phyloP scores from a whole-genome alignment of 2,888 invertebrate genomes.

The Eulithis prunata region DNA sequence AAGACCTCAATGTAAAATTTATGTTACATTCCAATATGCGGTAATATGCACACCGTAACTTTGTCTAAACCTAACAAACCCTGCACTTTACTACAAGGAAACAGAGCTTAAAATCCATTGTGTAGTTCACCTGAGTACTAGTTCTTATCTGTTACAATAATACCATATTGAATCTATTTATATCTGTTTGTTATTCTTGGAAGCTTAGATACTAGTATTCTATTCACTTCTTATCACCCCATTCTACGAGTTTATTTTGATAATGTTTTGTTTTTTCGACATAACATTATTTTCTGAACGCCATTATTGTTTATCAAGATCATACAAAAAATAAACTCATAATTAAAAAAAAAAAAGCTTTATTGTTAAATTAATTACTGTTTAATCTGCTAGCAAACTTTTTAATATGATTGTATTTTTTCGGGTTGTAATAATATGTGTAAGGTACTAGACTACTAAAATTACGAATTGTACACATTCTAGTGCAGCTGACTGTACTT shows the following conservation, averaged over 20 bases:
- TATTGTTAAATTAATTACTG: too few relatives aligned
- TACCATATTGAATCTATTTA: constrained; percentile 22
- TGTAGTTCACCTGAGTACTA: not conserved
- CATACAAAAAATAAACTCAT: too few relatives aligned
- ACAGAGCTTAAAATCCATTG: constrained; percentile 17
- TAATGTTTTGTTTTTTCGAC: not conserved
- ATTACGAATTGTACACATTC: too few relatives aligned
- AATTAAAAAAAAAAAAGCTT: too few relatives aligned
- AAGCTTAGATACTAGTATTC: constrained; percentile 6
- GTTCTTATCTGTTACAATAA: constrained; percentile 17
- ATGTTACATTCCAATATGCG: constrained; percentile 9
- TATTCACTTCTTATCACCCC: constrained; percentile 4
- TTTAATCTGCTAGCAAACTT: too few relatives aligned
- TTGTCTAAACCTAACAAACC: not conserved
- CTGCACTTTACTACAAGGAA: not conserved
- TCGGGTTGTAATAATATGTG: too few relatives aligned
- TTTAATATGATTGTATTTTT: too few relatives aligned
- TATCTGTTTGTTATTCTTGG: constrained; percentile 26
- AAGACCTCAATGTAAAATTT: constrained; percentile 13
- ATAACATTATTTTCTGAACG: not conserved
- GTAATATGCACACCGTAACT: constrained; percentile 11
- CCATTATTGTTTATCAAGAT: not conserved
- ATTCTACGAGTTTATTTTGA: not conserved
- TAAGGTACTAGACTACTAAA: too few relatives aligned
- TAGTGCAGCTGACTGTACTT: too few relatives aligned